A percentile compares a stretch with the other conserved stretches of the same genome.
phyloP scores from a whole-genome alignment of 2,113 vertebrate species.

The Corvus hawaiiensis region DNA sequence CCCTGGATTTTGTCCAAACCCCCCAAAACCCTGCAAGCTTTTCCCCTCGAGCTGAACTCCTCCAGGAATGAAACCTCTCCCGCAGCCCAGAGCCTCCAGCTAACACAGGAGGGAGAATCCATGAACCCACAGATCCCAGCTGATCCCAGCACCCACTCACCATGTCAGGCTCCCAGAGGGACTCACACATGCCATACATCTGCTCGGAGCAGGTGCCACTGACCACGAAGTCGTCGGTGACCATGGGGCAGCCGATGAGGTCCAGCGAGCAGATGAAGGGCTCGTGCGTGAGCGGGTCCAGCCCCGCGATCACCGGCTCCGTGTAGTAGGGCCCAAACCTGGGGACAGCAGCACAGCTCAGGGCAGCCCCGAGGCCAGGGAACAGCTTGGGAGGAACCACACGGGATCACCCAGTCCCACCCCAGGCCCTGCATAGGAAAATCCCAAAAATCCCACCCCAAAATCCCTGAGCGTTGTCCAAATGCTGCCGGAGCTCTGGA shows the following conservation, averaged over 20 bases:
- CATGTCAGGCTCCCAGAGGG: constrained; percentile 94
- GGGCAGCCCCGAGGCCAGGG: neutral
- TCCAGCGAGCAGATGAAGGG: constrained; percentile 97
- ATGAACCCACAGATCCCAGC: no score
- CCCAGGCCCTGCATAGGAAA: no score
- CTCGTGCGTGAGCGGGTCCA: constrained; percentile 86
- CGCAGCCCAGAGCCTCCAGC: rapidly evolving
- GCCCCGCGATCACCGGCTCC: constrained; percentile 92
- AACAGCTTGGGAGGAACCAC: neutral
- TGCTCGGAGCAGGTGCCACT: constrained; percentile 94
- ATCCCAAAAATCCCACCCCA: neutral
- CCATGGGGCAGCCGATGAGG: constrained; percentile 95
- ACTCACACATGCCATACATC: constrained; percentile 98
- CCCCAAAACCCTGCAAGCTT: neutral
- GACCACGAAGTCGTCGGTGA: constrained; percentile 95
- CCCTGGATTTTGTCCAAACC: neutral
- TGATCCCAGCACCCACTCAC: constrained; percentile 68
- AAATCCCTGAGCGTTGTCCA: neutral
- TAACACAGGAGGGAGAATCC: neutral
- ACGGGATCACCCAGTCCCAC: no score
- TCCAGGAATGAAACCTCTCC: rapidly evolving
- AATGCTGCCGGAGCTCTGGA: neutral
- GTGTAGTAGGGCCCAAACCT: constrained; percentile 98
- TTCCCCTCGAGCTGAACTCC: neutral
- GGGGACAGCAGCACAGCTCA: neutral